Evolutionary conservation across 2,888 invertebrate species (phyloP).

Genomic region (Eupeodes luniger): DNA sequence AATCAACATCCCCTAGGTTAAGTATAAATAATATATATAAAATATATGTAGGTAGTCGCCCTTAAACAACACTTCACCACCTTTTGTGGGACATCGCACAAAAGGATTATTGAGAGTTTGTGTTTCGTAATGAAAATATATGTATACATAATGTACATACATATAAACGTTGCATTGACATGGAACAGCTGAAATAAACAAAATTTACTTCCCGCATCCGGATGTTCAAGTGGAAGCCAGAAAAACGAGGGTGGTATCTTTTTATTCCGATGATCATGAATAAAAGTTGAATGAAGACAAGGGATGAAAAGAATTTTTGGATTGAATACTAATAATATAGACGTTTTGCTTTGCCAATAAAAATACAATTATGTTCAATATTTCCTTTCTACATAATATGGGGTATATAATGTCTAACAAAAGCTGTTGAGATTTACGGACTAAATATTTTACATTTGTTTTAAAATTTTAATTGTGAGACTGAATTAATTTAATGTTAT

Average conservation of each 20-base stretch:
- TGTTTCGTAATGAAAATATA: background rate
- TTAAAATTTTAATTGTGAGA: no score
- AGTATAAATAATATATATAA: background rate
- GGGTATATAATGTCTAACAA: no score
- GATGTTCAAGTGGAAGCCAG: background rate
- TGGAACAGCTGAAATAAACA: background rate
- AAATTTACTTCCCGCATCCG: background rate
- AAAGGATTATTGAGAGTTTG: background rate
- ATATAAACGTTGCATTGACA: background rate
- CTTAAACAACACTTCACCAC: background rate
- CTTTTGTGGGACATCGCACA: background rate
- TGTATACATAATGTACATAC: no score
- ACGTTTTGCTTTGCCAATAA: no score
- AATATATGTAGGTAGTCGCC: background rate
- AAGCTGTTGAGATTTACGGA: no score
- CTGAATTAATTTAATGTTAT: no score
- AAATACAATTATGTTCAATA: no score
- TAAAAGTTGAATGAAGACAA: background rate
- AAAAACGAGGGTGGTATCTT: slow-evolving; percentile 1
- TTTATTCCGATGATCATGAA: background rate
- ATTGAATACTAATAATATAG: background rate
- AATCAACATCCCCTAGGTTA: background rate
- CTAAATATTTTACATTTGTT: no score
- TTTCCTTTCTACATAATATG: no score
- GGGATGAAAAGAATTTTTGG: background rate